Base-by-base conservation (phyloP, 2,797 vertebrate species). In the Cyprinella venusta region DNA sequence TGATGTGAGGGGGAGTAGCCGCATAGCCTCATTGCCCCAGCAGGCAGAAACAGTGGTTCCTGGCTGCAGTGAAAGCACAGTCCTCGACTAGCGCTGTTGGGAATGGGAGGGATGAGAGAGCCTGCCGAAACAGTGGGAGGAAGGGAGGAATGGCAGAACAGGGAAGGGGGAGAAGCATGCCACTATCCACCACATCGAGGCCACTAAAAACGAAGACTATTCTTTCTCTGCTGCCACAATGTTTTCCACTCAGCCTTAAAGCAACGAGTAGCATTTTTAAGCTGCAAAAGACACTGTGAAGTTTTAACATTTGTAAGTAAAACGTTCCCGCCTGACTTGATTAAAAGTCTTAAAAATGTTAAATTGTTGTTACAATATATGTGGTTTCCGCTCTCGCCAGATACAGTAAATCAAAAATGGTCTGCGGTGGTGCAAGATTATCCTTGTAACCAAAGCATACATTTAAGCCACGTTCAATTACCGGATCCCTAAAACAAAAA, bases 191-290 rank as follows among this genome's bases (percentile, higher is more conserved):
- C 88, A 89, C 88, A 89, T 88, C 88, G 88, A 88, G 88, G 61
- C 87, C 16, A 80, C 90, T 89, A 89, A 90, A 93, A 93, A 92
- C 88, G 72, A 89, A 90, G 83, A 80, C 89, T 88, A 85, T 88
- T 92, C 88, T 90, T 90, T 89, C 82, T 83, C 84, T 90, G 80
- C 81, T 82, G 85, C 81, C 78, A 86, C 90, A 88, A 87, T 80
- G 91, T 92, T 93, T 94, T 92, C 92, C 91, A 84, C 91, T 76
- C 52, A 76, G 24, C 33, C 40, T 40, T 68, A 36, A 40, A 69
- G 40, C 38, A n/a, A 45, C 5, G 10, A 76, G 64, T 24, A 77
- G 74, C 36, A 33, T 42, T 76, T 76, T 56, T 54, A 82, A 33
- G 40, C 52, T 84, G 54, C 21, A 9, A 67, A 67, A 67, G 40